Evolutionary conservation across 2,888 invertebrate genomes (phyloP), one percentile per base, ranked within the genome.

Genomic region (Chymomyza procnemis): DNA sequence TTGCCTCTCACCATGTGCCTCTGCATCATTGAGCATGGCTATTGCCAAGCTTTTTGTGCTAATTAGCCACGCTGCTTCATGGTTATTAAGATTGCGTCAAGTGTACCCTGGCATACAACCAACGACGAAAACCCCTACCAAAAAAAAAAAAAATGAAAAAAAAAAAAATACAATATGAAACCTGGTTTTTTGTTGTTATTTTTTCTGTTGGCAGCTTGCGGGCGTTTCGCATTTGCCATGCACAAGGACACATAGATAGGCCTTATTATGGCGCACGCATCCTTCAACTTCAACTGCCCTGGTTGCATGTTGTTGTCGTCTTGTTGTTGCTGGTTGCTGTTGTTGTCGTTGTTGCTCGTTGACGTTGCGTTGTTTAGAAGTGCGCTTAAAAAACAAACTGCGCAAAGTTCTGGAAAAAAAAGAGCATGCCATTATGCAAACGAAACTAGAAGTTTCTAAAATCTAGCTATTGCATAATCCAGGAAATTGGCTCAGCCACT

Each of bases 11-110:
- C 82, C 26, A 26, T 41, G 34, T 41, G 34, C 73, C 74, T 73
- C 73, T 82, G 88, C 79, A 88, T 89, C 88, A 89, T 89, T 88
- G 88, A 89, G 88, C 87, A 88, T 89, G 88, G 88, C 88, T 88
- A 88, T 89, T 87, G 87, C 88, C 87, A 80, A 87, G 89, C 89
- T 88, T 88, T 88, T 88, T 89, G 88, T 89, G 89, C 88, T 89
- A 89, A 89, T 89, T 89, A 89, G 89, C 88, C 80, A 86, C 88
- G 82, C 85, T 88, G 85, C 88, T 88, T 89, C 88, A 89, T 88
- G 89, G 88, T 89, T 89, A 89, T 89, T 89, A 89, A 89, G 88
- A 89, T 87, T 88, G 87, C 88, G 87, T 88, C 87, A 89, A 89
- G 88, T 89, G 88, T 79, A 71, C 85, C 79, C 71, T 73, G 69